These are phyloP conservation scores for Drosophila mayaguana DNA, from an alignment of 2,888 invertebrate species.

Conservation along the genomic window DNA sequence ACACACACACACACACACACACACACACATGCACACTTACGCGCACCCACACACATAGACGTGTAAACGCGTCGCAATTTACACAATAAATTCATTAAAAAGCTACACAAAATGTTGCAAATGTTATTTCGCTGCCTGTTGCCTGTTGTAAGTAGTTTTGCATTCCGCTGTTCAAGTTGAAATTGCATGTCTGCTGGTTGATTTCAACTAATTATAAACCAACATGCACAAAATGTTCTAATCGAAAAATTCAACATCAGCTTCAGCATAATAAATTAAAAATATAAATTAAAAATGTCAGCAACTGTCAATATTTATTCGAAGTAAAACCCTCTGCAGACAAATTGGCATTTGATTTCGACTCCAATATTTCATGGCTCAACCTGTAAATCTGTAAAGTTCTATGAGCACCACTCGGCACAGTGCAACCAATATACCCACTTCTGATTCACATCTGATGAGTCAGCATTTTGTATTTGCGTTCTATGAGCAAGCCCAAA, in stretches of 20 bases:
- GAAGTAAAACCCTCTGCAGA: neutral
- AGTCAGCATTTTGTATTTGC: neutral
- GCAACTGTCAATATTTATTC: too few relatives aligned
- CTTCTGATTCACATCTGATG: too few relatives aligned
- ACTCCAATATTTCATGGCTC: neutral
- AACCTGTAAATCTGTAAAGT: neutral
- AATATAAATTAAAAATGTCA: neutral
- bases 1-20: slow-evolving; percentile 7
- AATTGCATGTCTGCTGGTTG: slow-evolving; percentile 53
- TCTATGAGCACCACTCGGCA: neutral
- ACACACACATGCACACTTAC: slow-evolving; percentile 1
- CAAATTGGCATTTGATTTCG: neutral
- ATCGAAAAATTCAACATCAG: slow-evolving; percentile 11
- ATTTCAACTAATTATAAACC: slow-evolving; percentile 68
- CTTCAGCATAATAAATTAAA: too few relatives aligned
- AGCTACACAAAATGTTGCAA: slow-evolving; percentile 71
- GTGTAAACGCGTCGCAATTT: slow-evolving; percentile 65
- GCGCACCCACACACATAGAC: slow-evolving; percentile 5
- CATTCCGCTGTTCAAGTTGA: slow-evolving; percentile 10
- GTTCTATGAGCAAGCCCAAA: neutral
- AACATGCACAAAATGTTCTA: slow-evolving; percentile 51
- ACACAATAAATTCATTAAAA: slow-evolving; percentile 80
- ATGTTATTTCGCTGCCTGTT: slow-evolving; percentile 33
- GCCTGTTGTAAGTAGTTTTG: slow-evolving; percentile 25
- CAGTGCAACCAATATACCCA: neutral